Evolutionary conservation across 1,140 invertebrate genomes (phyloP).

Genomic region (Hypothenemus hampei): DNA sequence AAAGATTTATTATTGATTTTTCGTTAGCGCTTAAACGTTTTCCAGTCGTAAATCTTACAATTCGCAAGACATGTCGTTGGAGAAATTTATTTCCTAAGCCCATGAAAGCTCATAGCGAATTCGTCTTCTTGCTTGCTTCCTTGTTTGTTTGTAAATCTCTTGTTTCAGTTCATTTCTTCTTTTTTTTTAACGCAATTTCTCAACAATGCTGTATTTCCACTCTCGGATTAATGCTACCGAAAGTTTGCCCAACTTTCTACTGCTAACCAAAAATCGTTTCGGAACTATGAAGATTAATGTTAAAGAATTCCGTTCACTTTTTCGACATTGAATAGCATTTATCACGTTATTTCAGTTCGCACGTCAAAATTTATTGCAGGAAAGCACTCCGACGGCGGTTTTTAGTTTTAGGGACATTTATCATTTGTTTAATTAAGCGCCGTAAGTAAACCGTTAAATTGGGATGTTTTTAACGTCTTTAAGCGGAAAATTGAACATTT

Average conservation of each 20-base stretch:
- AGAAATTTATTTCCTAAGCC: constrained; percentile 3
- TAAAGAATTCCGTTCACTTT: constrained; percentile 11
- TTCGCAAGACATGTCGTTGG: too few species aligned
- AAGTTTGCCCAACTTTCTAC: constrained; percentile 7
- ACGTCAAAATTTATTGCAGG: constrained; percentile 19
- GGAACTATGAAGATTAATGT: too few species aligned
- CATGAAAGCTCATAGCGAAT: constrained; percentile 1
- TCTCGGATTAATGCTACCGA: neutral
- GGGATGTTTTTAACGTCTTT: constrained; percentile 2
- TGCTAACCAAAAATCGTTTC: too few species aligned
- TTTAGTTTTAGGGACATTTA: constrained; percentile 21
- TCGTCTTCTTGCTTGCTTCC: constrained; percentile 2
- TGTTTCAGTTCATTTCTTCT: neutral
- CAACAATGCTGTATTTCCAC: neutral
- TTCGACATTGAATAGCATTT: constrained; percentile 14
- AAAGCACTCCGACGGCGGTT: constrained; percentile 12
- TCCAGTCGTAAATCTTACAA: too few species aligned
- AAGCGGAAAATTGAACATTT: constrained; percentile 10
- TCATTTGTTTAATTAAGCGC: constrained; percentile 20
- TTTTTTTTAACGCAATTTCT: neutral
- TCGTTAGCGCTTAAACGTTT: too few species aligned
- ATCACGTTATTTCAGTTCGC: constrained; percentile 17
- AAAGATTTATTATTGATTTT: too few species aligned
- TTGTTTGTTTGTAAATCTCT: constrained; percentile 3
- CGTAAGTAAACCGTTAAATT: constrained; percentile 20